Conservation (phyloP, 2,797 vertebrate species). For the Channa striata region DNA sequence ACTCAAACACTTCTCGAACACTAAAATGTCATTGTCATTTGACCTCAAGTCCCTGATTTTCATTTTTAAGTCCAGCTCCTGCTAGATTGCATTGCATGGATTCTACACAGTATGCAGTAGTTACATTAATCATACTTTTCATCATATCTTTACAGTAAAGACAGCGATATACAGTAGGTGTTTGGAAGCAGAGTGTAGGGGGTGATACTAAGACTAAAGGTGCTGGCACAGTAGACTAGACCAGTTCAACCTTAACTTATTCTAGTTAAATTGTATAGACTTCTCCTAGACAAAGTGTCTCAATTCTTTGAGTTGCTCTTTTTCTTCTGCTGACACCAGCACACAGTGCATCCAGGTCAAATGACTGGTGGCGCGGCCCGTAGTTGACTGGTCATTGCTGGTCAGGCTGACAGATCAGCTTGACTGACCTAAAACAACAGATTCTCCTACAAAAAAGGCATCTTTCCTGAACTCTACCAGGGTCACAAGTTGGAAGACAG, state of each 20-base stretch:
- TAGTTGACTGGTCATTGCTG: slow-evolving; percentile 71
- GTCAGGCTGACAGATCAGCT: slow-evolving; percentile 72
- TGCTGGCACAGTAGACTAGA: slow-evolving; percentile 76
- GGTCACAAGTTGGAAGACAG: slow-evolving; percentile 99
- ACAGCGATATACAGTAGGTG: slow-evolving; percentile 84
- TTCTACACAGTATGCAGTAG: slow-evolving; percentile 85
- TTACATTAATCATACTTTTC: slow-evolving; percentile 81
- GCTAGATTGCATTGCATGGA: slow-evolving; percentile 87
- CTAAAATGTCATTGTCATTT: slow-evolving; percentile 86
- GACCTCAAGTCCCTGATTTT: slow-evolving; percentile 88
- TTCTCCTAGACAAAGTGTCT: slow-evolving; percentile 72
- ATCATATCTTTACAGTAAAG: slow-evolving; percentile 83
- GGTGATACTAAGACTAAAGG: slow-evolving; percentile 84
- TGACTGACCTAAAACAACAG: slow-evolving; percentile 75
- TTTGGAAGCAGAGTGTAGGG: slow-evolving; percentile 84
- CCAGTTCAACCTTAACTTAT: slow-evolving; percentile 80
- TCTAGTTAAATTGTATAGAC: slow-evolving; percentile 79
- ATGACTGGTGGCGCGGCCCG: slow-evolving; percentile 63
- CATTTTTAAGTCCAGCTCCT: slow-evolving; percentile 83
- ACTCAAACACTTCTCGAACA: slow-evolving; percentile 84
- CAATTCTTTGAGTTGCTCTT: slow-evolving; percentile 71
- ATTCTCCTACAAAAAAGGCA: slow-evolving; percentile 82
- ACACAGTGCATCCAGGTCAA: slow-evolving; percentile 73
- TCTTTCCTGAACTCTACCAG: slow-evolving; percentile 81
- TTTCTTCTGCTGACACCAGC: slow-evolving; percentile 72